Evolutionary conservation across 2,113 vertebrate species (phyloP).

Genomic region (Halcyon malimbica): DNA sequence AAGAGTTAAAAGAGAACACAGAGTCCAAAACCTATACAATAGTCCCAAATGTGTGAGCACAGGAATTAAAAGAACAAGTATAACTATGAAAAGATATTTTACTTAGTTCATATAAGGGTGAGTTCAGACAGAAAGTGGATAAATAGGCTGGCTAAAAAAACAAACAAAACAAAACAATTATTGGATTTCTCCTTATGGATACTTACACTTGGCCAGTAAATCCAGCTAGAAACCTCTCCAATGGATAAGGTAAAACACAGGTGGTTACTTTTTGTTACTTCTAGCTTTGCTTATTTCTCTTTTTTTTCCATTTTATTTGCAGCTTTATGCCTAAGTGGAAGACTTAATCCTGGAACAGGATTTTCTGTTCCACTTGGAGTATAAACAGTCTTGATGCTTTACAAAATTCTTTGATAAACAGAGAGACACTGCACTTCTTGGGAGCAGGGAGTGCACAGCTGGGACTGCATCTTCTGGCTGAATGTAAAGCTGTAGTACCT

Average conservation of each 20-base stretch:
- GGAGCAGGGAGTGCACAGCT: neutral
- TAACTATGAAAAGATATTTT: neutral
- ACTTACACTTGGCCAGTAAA: neutral
- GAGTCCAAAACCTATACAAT: neutral
- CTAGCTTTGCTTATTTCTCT: neutral
- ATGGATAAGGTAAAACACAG: neutral
- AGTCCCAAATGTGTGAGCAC: neutral
- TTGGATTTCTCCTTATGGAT: neutral
- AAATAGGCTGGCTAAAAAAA: neutral
- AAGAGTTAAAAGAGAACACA: neutral
- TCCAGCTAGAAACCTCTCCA: neutral
- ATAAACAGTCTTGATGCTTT: neutral
- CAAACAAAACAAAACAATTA: neutral
- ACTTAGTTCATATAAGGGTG: neutral
- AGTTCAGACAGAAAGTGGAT: neutral
- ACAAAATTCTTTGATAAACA: neutral
- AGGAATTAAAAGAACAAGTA: neutral
- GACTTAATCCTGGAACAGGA: neutral
- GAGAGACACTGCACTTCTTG: fast-evolving
- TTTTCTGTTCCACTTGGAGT: neutral
- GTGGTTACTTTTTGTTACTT: neutral
- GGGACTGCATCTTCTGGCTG: neutral
- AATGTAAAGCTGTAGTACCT: neutral
- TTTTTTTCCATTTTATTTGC: neutral
- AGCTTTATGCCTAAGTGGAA: neutral